Conservation (phyloP, 2,888 invertebrate species). For the Tenthredo scrophulariae region DNA sequence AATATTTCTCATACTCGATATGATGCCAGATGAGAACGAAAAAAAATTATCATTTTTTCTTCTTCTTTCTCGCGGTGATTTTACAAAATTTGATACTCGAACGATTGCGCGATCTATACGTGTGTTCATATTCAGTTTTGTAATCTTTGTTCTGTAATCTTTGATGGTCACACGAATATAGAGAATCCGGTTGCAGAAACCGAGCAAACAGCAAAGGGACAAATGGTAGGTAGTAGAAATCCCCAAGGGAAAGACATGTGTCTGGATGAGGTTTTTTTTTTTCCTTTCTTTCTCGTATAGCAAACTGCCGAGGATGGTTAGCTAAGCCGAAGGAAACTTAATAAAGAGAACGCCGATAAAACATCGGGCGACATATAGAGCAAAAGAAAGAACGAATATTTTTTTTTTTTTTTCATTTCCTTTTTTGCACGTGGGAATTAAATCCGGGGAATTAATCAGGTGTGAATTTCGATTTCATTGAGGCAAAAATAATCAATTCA, state of each 20-base stretch:
- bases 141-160: too few relatives aligned
- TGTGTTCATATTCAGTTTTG: too few relatives aligned
- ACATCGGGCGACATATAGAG: neutral
- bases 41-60: neutral
- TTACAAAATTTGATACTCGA: neutral
- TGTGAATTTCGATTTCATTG: neutral
- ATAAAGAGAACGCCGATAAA: slow-evolving; percentile 16
- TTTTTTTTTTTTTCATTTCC: neutral
- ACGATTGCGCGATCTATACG: neutral
- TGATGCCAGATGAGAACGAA: neutral
- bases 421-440: slow-evolving; percentile 26
- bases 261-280: slow-evolving; percentile 33
- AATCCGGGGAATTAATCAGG: neutral
- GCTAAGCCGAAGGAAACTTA: slow-evolving; percentile 26
- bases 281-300: neutral
- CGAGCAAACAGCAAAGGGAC: neutral
- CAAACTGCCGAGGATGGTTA: slow-evolving; percentile 19
- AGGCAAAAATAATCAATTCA: too few relatives aligned
- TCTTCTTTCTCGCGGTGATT: neutral
- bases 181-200: slow-evolving; percentile 26
- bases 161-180: neutral
- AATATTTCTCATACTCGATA: neutral
- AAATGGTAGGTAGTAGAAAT: slow-evolving; percentile 32
- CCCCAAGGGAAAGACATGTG: slow-evolving; percentile 31
- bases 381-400: neutral